Base-by-base conservation (phyloP, 2,888 invertebrate genomes). In the Cephonodes hylas region DNA sequence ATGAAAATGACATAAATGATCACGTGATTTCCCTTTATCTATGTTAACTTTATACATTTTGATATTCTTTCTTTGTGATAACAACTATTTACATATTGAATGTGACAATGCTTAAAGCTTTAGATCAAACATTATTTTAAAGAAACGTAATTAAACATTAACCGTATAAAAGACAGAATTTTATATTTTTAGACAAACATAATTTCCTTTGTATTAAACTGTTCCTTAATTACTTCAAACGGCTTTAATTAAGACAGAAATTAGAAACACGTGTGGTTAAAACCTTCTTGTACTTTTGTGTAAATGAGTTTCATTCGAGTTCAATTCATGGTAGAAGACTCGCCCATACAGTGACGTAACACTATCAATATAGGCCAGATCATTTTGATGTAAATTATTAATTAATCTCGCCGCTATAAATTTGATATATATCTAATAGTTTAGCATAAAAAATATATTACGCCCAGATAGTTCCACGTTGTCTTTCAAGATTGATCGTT, bases 371-470 rank as follows among this genome's bases (percentile, higher is more conserved):
- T 61, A 53, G 61, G 58, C 45, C 58, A 23, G 31, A 56, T 18
- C 42, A 31, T 58, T 56, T 63, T 61, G 42, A 61, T 61, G 56
- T 61, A 53, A 53, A 53, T 63, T 63, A 63, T 58, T 63, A 63
- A 63, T 63, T 61, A 53, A 63, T 53, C 44, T 31, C 31, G 10
- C 4, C 4, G 46, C 44, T 23, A 61, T 56, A 59, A 59, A 42
- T 25, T 53, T 59, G 59, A 61, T 58, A 61, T 56, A 63, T 61
- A 20, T 38, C 20, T 57, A 57, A 10, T n/a, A 22, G 15, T 58
- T 58, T 42, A 42, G 22, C 38, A 42, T 58, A 58, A 58, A 58
- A 45, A 58, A n/a, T 56, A 25, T 56, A 23, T 56, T 18, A 42
- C 31, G 10, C 10, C 15, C 25, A 44, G 8, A 45, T 25, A 45